Percentiles rank a stretch among this genome's conserved stretches.
These are phyloP conservation scores for Rhabditophanes sp. DNA, from an alignment of 2,888 invertebrate genomes.

Conservation along the genomic window DNA sequence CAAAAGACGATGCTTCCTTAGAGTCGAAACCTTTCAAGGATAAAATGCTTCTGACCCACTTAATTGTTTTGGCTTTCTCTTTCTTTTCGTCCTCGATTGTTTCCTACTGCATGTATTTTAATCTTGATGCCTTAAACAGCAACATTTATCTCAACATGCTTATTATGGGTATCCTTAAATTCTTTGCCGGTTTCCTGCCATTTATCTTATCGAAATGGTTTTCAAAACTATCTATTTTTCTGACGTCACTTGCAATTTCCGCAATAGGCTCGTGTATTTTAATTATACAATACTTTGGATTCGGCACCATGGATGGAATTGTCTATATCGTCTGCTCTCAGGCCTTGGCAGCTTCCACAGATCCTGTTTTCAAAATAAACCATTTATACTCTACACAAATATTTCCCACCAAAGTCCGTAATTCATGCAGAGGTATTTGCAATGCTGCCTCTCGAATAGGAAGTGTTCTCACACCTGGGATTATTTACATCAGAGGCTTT, in stretches of 20 bases:
- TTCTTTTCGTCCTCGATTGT: slow-evolving; percentile 27
- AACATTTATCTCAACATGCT: slow-evolving; percentile 18
- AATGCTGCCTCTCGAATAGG: no score
- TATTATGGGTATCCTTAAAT: slow-evolving; percentile 23
- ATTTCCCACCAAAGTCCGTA: no score
- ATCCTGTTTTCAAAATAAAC: slow-evolving; percentile 39
- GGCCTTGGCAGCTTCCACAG: slow-evolving; percentile 21
- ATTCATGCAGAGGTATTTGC: no score
- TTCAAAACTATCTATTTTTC: slow-evolving; percentile 20
- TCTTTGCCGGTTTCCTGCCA: slow-evolving; percentile 26
- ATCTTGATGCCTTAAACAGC: slow-evolving; percentile 31
- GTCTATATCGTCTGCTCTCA: slow-evolving; percentile 20
- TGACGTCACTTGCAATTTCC: no score
- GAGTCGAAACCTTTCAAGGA: no score
- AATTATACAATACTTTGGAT: no score
- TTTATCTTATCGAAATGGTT: slow-evolving; percentile 21
- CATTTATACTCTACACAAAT: slow-evolving; percentile 37
- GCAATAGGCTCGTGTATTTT: no score
- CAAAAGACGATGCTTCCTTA: no score
- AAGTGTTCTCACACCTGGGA: no score
- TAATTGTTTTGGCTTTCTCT: slow-evolving; percentile 22
- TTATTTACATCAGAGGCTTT: no score
- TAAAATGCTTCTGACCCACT: no score
- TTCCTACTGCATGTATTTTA: slow-evolving; percentile 32
- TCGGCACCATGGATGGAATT: no score